These are phyloP conservation scores for Alsophila aescularia DNA, from an alignment of 2,888 invertebrate species.

Conservation along the genomic window DNA sequence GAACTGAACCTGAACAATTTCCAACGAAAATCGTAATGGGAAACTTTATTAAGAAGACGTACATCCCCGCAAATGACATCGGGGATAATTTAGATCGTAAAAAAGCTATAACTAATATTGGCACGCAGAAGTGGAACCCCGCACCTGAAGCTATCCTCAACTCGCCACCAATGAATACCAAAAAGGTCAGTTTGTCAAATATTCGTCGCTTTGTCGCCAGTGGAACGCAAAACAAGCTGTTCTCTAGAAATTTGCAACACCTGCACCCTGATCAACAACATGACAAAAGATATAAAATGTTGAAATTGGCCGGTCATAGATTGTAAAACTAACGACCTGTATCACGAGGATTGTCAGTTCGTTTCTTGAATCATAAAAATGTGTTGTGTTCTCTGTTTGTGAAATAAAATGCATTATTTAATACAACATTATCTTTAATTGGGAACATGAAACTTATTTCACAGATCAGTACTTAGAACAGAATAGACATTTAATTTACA, in stretches of 20 bases:
- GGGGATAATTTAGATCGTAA: slow-evolving; percentile 57
- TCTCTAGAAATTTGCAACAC: slow-evolving; percentile 48
- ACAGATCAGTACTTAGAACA: no score
- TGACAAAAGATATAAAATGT: slow-evolving; percentile 70
- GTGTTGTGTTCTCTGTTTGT: slow-evolving; percentile 2
- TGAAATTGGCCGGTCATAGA: slow-evolving; percentile 70
- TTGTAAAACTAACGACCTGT: slow-evolving; percentile 40
- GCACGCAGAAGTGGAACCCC: slow-evolving; percentile 50
- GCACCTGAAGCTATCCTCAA: slow-evolving; percentile 32
- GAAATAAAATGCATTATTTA: slow-evolving; percentile 18
- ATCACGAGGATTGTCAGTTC: no score
- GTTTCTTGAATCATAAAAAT: no score
- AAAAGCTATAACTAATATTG: slow-evolving; percentile 55
- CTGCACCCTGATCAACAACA: slow-evolving; percentile 50
- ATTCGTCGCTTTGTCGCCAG: slow-evolving; percentile 14
- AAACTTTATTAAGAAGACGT: slow-evolving; percentile 55
- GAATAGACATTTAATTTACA: no score
- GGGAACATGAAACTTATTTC: background rate
- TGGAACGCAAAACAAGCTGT: slow-evolving; percentile 16
- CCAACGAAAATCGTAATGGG: slow-evolving; percentile 57
- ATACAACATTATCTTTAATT: background rate
- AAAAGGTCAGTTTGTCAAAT: slow-evolving; percentile 34
- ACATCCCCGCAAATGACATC: slow-evolving; percentile 46
- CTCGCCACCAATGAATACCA: slow-evolving; percentile 15
- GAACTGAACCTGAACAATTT: slow-evolving; percentile 44